phyloP scores from a whole-genome alignment of 2,888 invertebrate genomes.

The Colletes collaris region DNA sequence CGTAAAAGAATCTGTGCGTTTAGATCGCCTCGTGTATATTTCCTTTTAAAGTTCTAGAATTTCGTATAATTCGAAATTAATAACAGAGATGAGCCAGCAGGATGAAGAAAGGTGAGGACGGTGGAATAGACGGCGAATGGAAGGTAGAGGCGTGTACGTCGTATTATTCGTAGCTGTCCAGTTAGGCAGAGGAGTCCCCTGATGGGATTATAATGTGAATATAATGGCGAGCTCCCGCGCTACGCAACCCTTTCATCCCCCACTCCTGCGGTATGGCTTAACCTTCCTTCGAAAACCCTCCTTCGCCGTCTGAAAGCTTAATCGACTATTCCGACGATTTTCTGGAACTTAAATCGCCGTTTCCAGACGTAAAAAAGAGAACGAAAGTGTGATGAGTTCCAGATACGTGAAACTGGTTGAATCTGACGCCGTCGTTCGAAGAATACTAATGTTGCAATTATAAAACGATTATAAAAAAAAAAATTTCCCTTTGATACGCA shows the following conservation, averaged over 20 bases:
- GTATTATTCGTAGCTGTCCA: slow-evolving; percentile 75
- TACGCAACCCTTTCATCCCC: slow-evolving; percentile 73
- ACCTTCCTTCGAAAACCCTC: slow-evolving; percentile 51
- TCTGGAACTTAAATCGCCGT: slow-evolving; percentile 48
- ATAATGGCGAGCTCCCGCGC: slow-evolving; percentile 80
- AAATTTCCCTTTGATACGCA: slow-evolving; percentile 4
- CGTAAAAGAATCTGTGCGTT: background rate
- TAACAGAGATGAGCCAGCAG: slow-evolving; percentile 33
- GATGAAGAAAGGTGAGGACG: slow-evolving; percentile 22
- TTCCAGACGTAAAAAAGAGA: slow-evolving; percentile 28
- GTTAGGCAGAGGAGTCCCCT: slow-evolving; percentile 77
- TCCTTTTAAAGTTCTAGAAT: background rate
- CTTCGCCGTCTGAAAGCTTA: slow-evolving; percentile 53
- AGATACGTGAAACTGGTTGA: slow-evolving; percentile 35
- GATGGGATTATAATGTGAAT: slow-evolving; percentile 82
- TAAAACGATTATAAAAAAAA: slow-evolving; percentile 44
- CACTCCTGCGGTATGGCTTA: slow-evolving; percentile 40
- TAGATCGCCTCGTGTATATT: background rate
- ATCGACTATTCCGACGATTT: slow-evolving; percentile 52
- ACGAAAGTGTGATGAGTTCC: slow-evolving; percentile 56
- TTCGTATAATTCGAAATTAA: slow-evolving; percentile 44
- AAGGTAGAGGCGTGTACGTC: slow-evolving; percentile 53
- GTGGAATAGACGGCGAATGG: slow-evolving; percentile 49
- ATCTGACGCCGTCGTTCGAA: slow-evolving; percentile 20
- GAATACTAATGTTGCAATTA: slow-evolving; percentile 41